Evolutionary conservation across 2,888 invertebrate species (phyloP), one percentile per base, ranked within the genome.

Genomic region (Stegana nigrithorax): DNA sequence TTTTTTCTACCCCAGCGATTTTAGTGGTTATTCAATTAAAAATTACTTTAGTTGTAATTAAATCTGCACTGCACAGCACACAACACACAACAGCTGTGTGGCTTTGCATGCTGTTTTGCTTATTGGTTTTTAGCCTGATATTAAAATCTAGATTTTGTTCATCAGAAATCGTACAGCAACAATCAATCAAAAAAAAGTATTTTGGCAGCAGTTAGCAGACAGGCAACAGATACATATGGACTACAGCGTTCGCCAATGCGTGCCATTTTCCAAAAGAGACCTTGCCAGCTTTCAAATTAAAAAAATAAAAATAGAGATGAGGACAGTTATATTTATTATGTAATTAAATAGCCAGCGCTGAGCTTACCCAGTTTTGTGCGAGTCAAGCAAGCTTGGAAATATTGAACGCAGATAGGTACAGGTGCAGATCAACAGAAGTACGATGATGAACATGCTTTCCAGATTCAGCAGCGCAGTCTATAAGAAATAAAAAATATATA

Each of bases 31-130:
- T 82, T 81, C 80, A 82, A 80, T 81, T 82, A 82, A 81, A 82
- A 82, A 80, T 81, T 82, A 82, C 81, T 81, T 82, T 80, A 78
- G 81, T 81, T 80, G 80, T 80, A 82, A 82, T 81, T 82, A 81
- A 81, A 81, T 82, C 77, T 77, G 75, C 78, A 68, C 71, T 55
- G 36, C 36, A n/a, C 53, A 14, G 53, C 32, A 32, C 23, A 39
- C 62, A 44, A 62, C 71, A 65, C 53, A 12, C 29, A 10, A 64
- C 67, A 73, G 64, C 71, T 71, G 71, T 65, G 10, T 59, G 21
- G 57, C 60, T 58, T 55, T 36, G 25, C 25, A 21, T 17, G 17
- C 14, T 39, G 39, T 47, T 23, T 21, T 47, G 7, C n/a, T 6
- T 5, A 21, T 47, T 3, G 21, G 1, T 47, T 47, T 47, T 47